phyloP scores from a whole-genome alignment of 2,888 invertebrate genomes.

The Coenonympha arcania region DNA sequence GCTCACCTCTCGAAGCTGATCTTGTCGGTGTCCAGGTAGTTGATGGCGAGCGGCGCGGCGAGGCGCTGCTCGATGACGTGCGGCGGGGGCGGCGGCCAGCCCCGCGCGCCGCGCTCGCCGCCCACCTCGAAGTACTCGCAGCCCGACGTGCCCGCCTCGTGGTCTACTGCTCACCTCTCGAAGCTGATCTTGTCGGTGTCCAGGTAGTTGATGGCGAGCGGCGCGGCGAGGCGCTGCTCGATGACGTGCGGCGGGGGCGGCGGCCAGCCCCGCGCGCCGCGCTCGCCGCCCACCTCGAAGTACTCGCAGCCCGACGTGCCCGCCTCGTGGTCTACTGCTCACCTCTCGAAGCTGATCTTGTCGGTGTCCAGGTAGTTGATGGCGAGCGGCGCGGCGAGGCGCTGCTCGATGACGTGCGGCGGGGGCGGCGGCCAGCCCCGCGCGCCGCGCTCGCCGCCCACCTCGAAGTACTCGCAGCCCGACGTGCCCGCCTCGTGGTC shows the following conservation, averaged over 20 bases:
- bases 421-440: constrained; percentile 37
- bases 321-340: too few relatives aligned
- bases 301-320: constrained; percentile 87
- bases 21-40: constrained; percentile 97
- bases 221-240: constrained; percentile 86
- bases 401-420: constrained; percentile 77
- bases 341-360: constrained; percentile 98
- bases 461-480: constrained; percentile 79
- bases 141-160: constrained; percentile 86
- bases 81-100: constrained; percentile 41
- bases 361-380: constrained; percentile 97
- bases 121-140: constrained; percentile 76
- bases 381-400: constrained; percentile 90
- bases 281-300: constrained; percentile 49
- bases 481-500: constrained; percentile 87
- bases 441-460: constrained; percentile 41
- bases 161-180: constrained; percentile 87
- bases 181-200: constrained; percentile 99
- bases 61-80: constrained; percentile 82
- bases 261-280: constrained; percentile 38
- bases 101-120: constrained; percentile 39
- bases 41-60: constrained; percentile 91
- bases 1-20: constrained; percentile 94
- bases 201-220: constrained; percentile 94
- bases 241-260: constrained; percentile 64